phyloP scores from a whole-genome alignment of 2,888 invertebrate genomes.

The Pollenia griseotomentosa region DNA sequence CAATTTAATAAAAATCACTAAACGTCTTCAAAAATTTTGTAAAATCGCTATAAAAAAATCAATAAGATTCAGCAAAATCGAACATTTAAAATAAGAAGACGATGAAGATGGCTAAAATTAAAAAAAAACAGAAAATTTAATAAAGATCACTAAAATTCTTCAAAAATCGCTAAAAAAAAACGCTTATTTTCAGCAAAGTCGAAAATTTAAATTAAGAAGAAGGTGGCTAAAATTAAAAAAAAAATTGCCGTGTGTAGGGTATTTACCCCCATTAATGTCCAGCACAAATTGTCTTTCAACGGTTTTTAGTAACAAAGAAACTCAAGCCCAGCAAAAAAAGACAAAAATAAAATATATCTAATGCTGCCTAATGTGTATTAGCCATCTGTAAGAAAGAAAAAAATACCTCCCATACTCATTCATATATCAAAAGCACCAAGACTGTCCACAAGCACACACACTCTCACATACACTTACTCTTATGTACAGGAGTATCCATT shows the following conservation, averaged over 20 bases:
- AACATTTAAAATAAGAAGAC: too few species aligned
- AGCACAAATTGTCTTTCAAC: conserved; percentile 21
- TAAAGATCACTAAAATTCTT: too few species aligned
- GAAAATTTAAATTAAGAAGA: too few species aligned
- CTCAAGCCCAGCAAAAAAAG: neutral
- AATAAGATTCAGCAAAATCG: too few species aligned
- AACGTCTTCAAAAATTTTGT: too few species aligned
- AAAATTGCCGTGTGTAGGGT: neutral
- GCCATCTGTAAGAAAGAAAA: conserved; percentile 42
- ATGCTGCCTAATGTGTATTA: conserved; percentile 36
- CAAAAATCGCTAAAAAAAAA: too few species aligned
- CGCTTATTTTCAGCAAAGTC: too few species aligned
- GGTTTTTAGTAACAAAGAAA: neutral
- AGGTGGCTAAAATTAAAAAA: too few species aligned
- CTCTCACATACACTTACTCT: neutral
- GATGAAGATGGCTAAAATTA: too few species aligned
- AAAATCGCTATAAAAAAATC: too few species aligned
- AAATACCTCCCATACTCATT: conserved; percentile 62
- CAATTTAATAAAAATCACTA: too few species aligned
- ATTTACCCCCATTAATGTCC: neutral
- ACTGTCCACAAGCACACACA: neutral
- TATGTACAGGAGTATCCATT: conserved; percentile 9
- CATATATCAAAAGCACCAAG: neutral
- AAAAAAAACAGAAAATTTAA: too few species aligned
- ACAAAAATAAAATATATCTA: conserved; percentile 21